Evolutionary conservation across 2,888 invertebrate species (phyloP), one percentile per base, ranked within the genome.

Genomic region (Phortica magna): DNA sequence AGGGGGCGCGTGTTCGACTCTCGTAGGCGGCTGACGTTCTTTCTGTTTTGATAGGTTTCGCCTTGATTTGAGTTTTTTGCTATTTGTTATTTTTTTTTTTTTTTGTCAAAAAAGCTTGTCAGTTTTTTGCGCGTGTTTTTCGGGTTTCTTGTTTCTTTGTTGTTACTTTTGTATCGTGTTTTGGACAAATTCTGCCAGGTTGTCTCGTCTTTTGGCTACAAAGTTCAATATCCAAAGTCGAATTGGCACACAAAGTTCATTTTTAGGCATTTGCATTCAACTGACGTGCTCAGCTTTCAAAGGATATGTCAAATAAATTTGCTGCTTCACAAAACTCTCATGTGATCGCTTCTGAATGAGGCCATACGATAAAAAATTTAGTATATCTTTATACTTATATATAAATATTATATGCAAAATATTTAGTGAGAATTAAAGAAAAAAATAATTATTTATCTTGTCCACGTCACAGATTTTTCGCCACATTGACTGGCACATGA

Each of bases 11-110:
- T 55, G 53, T 67, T 17, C n/a, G 59, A 12, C 14, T 67, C n/a
- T 42, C n/a, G 55, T 19, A 31, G 55, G 70, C 70, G 55, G 41
- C 43, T 71, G 70, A 71, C 53, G n/a, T 71, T 31, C 14, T 65
- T 61, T 65, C 41, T 71, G 53, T 71, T 55, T 55, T 55, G n/a
- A 31, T 71, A n/a, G 6, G n/a, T 53, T 71, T 53, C 12, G 17
- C 55, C 31, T 55, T 71, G 39, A 55, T 71, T 19, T 65, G 61
- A 42, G 1, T 68, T 68, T 42, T 67, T 67, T 14, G 43, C 5
- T 17, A 17, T 43, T 19, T 5, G n/a, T 43, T 14, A 17, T 17
- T 42, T 41, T 7, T 68, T 68, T 19, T 67, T n/a, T 65, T 17
- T 65, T 65, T 65, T 41, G 39, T 65, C 12, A 55, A 55, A 10